phyloP scores from a whole-genome alignment of 2,113 vertebrate species.

The Atherinomorus stipes region DNA sequence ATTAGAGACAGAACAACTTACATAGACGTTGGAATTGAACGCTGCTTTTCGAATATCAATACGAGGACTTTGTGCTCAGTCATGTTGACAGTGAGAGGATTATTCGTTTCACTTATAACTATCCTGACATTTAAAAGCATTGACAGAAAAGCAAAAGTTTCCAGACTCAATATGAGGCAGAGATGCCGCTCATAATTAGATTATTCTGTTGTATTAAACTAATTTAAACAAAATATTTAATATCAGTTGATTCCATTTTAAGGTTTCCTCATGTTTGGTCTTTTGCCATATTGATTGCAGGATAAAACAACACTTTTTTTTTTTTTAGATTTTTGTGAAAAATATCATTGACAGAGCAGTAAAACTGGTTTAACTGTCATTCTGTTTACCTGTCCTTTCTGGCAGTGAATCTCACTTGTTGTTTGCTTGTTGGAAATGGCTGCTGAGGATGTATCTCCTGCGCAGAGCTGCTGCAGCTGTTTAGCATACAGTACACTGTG shows the following conservation, averaged over 20 bases:
- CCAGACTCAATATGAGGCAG: background rate
- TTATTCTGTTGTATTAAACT: background rate
- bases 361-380: conserved; percentile 18
- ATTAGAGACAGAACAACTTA: background rate
- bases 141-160: conserved; percentile 7
- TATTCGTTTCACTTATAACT: background rate
- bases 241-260: too few species aligned
- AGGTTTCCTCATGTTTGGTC: background rate
- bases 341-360: conserved; percentile 14
- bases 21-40: conserved; percentile 6
- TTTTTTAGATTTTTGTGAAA: background rate
- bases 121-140: background rate
- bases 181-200: background rate
- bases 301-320: background rate
- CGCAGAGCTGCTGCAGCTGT: conserved; percentile 59
- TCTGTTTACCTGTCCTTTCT: conserved; percentile 39
- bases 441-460: conserved; percentile 61
- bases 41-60: conserved; percentile 7
- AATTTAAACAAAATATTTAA: background rate
- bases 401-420: conserved; percentile 49
- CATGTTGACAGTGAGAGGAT: conserved; percentile 9
- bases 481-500: conserved; percentile 60
- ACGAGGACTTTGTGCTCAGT: conserved; percentile 2
- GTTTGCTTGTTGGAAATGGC: conserved; percentile 60
- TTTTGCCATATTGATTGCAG: background rate